Evolutionary conservation across 37 sponge, comb jelly and placozoan species (phyloP).

Genomic region (Oscarella lobularis): DNA sequence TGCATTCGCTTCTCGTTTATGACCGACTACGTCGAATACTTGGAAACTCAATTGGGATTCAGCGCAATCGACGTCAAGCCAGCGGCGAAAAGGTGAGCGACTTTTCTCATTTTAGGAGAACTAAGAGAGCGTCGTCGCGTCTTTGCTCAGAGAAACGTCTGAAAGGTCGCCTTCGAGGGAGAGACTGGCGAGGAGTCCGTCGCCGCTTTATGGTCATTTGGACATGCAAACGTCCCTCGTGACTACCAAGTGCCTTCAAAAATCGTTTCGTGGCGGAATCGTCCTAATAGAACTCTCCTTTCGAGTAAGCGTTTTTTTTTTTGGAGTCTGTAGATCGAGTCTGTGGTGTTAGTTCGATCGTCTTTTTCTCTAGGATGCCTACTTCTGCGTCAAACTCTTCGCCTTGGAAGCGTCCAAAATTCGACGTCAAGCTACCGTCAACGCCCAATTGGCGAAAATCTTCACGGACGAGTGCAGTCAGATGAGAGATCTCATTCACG

Average conservation of each 20-base stretch:
- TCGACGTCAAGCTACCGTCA: not conserved
- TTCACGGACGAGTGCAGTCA: constrained; percentile 63
- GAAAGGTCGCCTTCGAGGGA: not conserved
- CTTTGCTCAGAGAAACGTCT: not conserved
- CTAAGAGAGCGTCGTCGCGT: too few relatives aligned
- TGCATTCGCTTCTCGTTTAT: not conserved
- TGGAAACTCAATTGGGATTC: not conserved
- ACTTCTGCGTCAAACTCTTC: constrained; percentile 48
- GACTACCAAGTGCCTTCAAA: constrained; percentile 42
- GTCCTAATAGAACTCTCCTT: constrained; percentile 42
- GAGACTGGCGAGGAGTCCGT: not conserved
- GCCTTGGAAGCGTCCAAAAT: constrained; percentile 50
- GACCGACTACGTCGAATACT: not conserved
- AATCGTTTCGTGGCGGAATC: constrained; percentile 49
- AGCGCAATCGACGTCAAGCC: not conserved
- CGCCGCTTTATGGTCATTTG: not conserved
- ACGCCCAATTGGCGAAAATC: constrained; percentile 3
- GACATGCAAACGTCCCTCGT: not conserved
- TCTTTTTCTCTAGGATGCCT: not conserved
- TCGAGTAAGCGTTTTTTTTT: not conserved
- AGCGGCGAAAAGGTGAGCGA: too few relatives aligned
- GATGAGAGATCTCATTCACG: constrained; percentile 64
- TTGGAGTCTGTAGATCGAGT: not conserved
- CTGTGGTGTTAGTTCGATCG: not conserved
- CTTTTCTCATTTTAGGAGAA: too few relatives aligned